Percentiles rank a stretch among this genome's conserved stretches.
Evolutionary conservation across 2,888 invertebrate genomes (phyloP).

Genomic region (Acrobasis suavella): DNA sequence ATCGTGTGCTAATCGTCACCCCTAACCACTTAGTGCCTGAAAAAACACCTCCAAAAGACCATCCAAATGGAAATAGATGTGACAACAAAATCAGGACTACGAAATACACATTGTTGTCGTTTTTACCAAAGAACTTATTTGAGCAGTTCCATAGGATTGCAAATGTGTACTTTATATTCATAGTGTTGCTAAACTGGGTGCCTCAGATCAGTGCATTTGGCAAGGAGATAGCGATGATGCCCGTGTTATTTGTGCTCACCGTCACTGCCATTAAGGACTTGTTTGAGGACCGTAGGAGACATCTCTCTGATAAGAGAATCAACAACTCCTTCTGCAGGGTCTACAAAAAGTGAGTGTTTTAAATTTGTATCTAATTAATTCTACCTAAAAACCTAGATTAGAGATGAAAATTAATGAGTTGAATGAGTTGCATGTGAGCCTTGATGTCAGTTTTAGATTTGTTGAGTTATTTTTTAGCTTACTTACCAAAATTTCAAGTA

Average conservation of each 20-base stretch:
- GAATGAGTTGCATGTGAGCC: too few relatives aligned
- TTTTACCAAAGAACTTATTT: constrained; percentile 96
- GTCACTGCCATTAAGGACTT: constrained; percentile 97
- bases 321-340: constrained; percentile 96
- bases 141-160: constrained; percentile 99
- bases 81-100: constrained; percentile 95
- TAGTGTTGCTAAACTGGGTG: constrained; percentile 97
- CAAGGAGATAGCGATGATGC: constrained; percentile 97
- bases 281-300: constrained; percentile 95
- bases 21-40: constrained; percentile 93
- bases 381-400: background rate
- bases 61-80: constrained; percentile 91
- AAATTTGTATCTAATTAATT: constrained; percentile 4
- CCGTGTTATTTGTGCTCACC: constrained; percentile 95
- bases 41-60: constrained; percentile 89
- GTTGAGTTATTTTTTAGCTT: too few relatives aligned
- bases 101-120: constrained; percentile 96
- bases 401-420: too few relatives aligned
- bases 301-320: constrained; percentile 95
- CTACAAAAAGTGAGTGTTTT: constrained; percentile 89
- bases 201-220: constrained; percentile 97
- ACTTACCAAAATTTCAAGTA: too few relatives aligned
- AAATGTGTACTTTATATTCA: constrained; percentile 98
- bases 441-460: too few relatives aligned
- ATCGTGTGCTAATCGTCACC: constrained; percentile 87